Base-by-base conservation (phyloP, 1,140 invertebrate species). In the Drosophila repletoides region DNA sequence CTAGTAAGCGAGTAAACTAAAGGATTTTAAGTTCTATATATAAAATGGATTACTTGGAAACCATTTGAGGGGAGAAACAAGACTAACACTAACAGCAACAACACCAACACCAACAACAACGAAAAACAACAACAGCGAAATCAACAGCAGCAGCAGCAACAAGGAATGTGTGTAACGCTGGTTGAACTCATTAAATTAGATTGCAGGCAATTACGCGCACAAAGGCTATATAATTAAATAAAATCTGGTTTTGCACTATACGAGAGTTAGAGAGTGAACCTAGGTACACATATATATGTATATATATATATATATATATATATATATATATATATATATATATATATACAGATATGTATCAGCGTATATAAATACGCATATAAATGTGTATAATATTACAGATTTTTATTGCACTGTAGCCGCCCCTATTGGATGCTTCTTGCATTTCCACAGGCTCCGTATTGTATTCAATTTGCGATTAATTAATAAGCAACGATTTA, bases 401-500 rank as follows among this genome's bases (percentile, higher is more conserved):
- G n/a, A n/a, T n/a, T n/a, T n/a, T n/a, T n/a, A n/a, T n/a, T n/a
- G n/a, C n/a, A n/a, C n/a, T n/a, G n/a, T n/a, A n/a, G n/a, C n/a
- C n/a, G n/a, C n/a, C n/a, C n/a, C n/a, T n/a, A n/a, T n/a, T n/a
- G 29, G 38, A 19, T 33, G 15, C 14, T 46, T 22, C 49, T 38
- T 29, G 15, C 26, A n/a, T n/a, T n/a, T n/a, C n/a, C n/a, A n/a
- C n/a, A n/a, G n/a, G n/a, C n/a, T 22, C 31, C 49, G 38, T 19
- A 55, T 70, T 75, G 64, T 46, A 76, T 76, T 63, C 60, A 74
- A 67, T 51, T 63, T 58, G 9, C 24, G n/a, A 45, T 76, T 72
- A 84, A 84, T 84, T 77, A 75, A 84, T 84, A 84, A 84, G 74
- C 79, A 72, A 55, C 74, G 61, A 84, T 84, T 84, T 84, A 65